These are phyloP conservation scores for Tenualosa thibaudeaui DNA, from an alignment of 2,797 vertebrate genomes.

Conservation along the genomic window DNA sequence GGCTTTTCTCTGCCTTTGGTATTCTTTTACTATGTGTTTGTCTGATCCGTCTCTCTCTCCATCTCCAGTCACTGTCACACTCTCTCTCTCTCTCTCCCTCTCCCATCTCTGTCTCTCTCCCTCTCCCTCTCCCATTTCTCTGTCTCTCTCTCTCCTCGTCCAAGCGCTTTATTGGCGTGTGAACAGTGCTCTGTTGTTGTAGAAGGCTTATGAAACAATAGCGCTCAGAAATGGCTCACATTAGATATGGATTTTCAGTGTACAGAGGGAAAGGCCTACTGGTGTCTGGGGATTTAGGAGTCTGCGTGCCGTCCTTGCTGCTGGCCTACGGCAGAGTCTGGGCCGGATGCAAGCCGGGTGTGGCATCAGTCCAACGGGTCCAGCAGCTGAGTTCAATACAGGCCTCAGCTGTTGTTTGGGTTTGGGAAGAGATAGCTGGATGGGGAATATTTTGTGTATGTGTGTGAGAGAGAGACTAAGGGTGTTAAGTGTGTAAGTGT, in stretches of 20 bases:
- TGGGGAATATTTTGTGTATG: not conserved
- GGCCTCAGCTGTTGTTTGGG: not conserved
- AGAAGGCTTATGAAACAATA: slow-evolving; percentile 31
- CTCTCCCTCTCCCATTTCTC: not conserved
- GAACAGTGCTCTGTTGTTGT: not conserved
- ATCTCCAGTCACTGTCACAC: too few species aligned
- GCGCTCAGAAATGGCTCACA: not conserved
- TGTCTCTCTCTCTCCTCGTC: not conserved
- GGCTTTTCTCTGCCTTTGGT: not conserved
- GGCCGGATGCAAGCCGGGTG: not conserved
- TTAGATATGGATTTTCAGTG: slow-evolving; percentile 27
- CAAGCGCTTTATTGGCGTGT: not conserved
- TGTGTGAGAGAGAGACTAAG: not conserved
- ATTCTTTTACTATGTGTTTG: not conserved
- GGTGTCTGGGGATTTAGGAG: slow-evolving; percentile 16
- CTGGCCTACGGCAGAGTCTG: not conserved
- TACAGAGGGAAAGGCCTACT: not conserved
- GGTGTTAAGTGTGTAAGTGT: not conserved
- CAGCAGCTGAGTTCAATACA: not conserved
- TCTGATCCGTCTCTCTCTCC: not conserved
- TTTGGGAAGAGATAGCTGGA: not conserved
- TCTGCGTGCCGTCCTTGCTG: slow-evolving; percentile 20
- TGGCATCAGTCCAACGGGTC: not conserved
- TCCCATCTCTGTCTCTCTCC: not conserved
- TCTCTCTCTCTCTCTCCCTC: not conserved